These are phyloP conservation scores for Sebastiscus tertius DNA, from an alignment of 2,797 vertebrate genomes.

Conservation along the genomic window DNA sequence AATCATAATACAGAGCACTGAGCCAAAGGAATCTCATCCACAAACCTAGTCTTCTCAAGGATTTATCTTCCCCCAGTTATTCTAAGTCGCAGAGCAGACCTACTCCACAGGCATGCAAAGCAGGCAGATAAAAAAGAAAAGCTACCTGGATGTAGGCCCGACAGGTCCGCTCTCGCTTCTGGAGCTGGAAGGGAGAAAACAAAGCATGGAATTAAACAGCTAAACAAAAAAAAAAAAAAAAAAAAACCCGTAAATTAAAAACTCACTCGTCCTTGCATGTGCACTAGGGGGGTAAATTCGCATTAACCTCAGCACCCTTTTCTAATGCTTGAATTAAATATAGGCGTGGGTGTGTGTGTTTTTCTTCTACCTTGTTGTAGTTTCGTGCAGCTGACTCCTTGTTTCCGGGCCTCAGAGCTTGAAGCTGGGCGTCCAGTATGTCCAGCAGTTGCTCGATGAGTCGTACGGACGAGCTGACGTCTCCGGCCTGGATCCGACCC, in stretches of 20 bases:
- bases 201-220: conserved; percentile 57
- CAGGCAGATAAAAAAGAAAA: conserved; percentile 63
- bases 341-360: conserved; percentile 6
- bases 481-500: conserved; percentile 92
- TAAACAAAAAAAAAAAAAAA: conserved; percentile 23
- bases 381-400: conserved; percentile 92
- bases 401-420: conserved; percentile 91
- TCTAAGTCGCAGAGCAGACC: conserved; percentile 56
- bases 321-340: conserved; percentile 39
- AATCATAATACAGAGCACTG: conserved; percentile 64
- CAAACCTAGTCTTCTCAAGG: conserved; percentile 55
- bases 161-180: conserved; percentile 93
- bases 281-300: conserved; percentile 30
- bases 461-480: conserved; percentile 92
- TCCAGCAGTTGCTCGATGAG: conserved; percentile 95
- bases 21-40: conserved; percentile 68
- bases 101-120: conserved; percentile 58
- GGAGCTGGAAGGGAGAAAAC: conserved; percentile 83
- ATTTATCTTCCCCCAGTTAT: conserved; percentile 67
- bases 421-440: conserved; percentile 93
- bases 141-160: conserved; percentile 93
- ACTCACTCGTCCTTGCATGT: conserved; percentile 35
- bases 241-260: conserved; percentile 30
- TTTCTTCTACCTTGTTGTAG: conserved; percentile 90
- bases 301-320: conserved; percentile 35